Conservation (phyloP, 2,113 vertebrate genomes). For the Saccopteryx leptura region DNA sequence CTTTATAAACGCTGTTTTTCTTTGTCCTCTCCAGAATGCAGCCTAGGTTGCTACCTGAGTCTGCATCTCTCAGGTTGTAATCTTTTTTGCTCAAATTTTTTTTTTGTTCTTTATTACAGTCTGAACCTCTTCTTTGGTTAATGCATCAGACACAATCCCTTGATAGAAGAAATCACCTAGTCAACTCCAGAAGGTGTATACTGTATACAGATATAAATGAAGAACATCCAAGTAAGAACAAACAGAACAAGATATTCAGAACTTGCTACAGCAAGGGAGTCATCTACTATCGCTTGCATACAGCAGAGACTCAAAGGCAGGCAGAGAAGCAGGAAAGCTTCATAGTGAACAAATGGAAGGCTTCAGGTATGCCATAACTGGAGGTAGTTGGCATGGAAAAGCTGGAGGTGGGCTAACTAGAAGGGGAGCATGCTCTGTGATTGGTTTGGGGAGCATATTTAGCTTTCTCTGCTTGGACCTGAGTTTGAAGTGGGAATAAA, state of each 20-base stretch:
- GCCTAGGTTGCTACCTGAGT: not conserved
- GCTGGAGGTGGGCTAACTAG: not conserved
- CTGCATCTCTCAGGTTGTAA: too few relatives aligned
- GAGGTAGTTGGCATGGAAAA: not conserved
- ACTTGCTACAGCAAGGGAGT: not conserved
- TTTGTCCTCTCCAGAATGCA: not conserved
- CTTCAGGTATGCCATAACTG: not conserved
- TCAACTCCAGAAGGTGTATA: not conserved
- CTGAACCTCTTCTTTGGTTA: not conserved
- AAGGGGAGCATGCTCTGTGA: not conserved
- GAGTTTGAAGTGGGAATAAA: not conserved
- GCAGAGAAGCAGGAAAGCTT: not conserved
- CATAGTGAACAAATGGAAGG: not conserved
- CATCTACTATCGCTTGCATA: not conserved
- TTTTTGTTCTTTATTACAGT: not conserved
- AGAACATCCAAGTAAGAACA: not conserved
- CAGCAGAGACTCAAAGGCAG: not conserved
- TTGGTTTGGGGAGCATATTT: not conserved
- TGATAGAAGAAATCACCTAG: not conserved
- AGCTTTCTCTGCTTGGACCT: conserved; percentile 3
- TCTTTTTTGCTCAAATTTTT: not conserved
- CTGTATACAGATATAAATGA: not conserved
- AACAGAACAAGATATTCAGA: not conserved
- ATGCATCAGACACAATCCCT: not conserved
- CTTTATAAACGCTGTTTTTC: not conserved